phyloP scores from a whole-genome alignment of 2,113 vertebrate species.

The Zapornia atra region DNA sequence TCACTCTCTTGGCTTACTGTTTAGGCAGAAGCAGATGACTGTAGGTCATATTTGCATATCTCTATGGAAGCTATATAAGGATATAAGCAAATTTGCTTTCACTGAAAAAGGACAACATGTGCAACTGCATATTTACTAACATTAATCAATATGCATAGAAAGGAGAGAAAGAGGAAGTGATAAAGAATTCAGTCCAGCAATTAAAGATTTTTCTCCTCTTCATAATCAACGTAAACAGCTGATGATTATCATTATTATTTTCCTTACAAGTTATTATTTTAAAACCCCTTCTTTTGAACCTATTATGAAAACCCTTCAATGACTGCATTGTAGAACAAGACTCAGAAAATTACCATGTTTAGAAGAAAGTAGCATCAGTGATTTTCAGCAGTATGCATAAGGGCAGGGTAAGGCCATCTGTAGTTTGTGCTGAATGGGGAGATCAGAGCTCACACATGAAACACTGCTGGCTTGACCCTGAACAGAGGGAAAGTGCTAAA shows the following conservation, averaged over 20 bases:
- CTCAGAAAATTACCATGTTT: background rate
- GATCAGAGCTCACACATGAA: slow-evolving; percentile 55
- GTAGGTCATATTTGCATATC: slow-evolving; percentile 52
- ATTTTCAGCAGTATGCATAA: slow-evolving; percentile 66
- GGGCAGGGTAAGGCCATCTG: slow-evolving; percentile 45
- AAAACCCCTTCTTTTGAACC: slow-evolving; percentile 13
- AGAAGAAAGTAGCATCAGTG: slow-evolving; percentile 50
- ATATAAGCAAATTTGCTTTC: slow-evolving; percentile 2
- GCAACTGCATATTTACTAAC: slow-evolving; percentile 55
- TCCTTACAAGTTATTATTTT: slow-evolving; percentile 59
- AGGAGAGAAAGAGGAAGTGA: slow-evolving; percentile 58
- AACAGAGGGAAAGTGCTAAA: slow-evolving; percentile 71
- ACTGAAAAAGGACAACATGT: slow-evolving; percentile 10
- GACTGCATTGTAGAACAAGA: slow-evolving; percentile 36
- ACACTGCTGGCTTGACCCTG: slow-evolving; percentile 67
- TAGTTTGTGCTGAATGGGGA: slow-evolving; percentile 55
- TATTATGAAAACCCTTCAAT: slow-evolving; percentile 40
- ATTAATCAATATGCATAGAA: slow-evolving; percentile 66
- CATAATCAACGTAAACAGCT: background rate
- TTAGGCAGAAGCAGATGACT: slow-evolving; percentile 17
- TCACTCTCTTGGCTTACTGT: slow-evolving; percentile 12
- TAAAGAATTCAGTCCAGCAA: slow-evolving; percentile 60
- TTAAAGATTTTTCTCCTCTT: slow-evolving; percentile 29
- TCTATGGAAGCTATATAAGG: background rate
- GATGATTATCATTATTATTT: slow-evolving; percentile 8